Conservation (phyloP, 2,888 invertebrate genomes). For the Tolmerus cingulatus region DNA sequence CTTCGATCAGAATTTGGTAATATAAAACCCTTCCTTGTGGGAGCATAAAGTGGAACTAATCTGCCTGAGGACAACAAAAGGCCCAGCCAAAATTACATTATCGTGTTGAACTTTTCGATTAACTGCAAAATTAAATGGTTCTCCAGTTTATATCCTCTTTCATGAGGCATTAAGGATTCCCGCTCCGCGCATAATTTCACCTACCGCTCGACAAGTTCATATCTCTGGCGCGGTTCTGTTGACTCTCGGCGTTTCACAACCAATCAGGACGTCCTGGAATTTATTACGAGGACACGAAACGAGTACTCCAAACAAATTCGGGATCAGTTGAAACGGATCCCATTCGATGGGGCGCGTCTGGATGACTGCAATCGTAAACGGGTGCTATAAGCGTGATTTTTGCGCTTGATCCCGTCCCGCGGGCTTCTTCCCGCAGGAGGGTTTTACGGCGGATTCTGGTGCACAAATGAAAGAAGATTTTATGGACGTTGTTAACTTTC, state of each 20-base stretch:
- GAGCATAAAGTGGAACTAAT: constrained; percentile 36
- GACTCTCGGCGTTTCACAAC: neutral
- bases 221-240: neutral
- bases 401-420: neutral
- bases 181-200: neutral
- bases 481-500: constrained; percentile 34
- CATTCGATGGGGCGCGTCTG: neutral
- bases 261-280: constrained; percentile 23
- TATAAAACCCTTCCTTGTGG: constrained; percentile 18
- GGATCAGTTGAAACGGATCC: constrained; percentile 9
- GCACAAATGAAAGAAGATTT: neutral
- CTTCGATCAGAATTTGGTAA: constrained; percentile 32
- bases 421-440: neutral
- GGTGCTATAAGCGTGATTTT: neutral
- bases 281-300: constrained; percentile 20
- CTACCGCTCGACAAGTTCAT: neutral
- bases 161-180: constrained; percentile 18
- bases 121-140: constrained; percentile 37
- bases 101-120: constrained; percentile 41
- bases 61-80: constrained; percentile 32
- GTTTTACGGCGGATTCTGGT: neutral
- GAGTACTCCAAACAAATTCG: constrained; percentile 20
- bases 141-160: constrained; percentile 32
- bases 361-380: constrained; percentile 30
- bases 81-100: constrained; percentile 34